Conservation (phyloP, 2,113 vertebrate genomes). For the Cryptomyrus ogoouensis region DNA sequence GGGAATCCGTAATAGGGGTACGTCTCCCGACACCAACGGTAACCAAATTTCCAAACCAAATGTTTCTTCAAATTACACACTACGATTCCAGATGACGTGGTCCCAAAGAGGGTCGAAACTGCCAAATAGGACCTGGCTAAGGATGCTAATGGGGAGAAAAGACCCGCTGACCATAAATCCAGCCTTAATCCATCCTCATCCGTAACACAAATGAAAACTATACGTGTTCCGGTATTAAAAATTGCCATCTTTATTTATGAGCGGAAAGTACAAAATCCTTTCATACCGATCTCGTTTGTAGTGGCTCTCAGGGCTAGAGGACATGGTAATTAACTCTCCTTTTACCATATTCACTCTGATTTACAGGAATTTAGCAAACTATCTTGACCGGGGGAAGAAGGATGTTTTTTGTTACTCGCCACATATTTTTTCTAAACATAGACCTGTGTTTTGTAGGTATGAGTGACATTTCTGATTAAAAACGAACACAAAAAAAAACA, state of each 20-base stretch:
- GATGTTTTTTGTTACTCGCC: not conserved
- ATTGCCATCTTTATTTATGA: not conserved
- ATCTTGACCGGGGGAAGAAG: not conserved
- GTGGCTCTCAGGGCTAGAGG: not conserved
- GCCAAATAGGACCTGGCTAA: not conserved
- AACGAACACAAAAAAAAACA: not conserved
- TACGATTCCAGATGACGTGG: not conserved
- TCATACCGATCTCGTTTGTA: not conserved
- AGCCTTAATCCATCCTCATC: constrained; percentile 3
- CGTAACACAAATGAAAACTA: not conserved
- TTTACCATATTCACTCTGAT: not conserved
- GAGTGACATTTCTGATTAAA: not conserved
- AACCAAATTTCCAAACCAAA: not conserved
- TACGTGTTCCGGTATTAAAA: not conserved
- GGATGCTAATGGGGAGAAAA: not conserved
- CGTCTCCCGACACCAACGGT: not conserved
- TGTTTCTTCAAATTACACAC: not conserved
- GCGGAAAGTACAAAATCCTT: not conserved
- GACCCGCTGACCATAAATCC: not conserved
- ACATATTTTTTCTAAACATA: not conserved
- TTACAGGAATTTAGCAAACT: not conserved
- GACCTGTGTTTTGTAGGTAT: not conserved
- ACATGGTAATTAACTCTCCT: not conserved
- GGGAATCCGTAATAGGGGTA: not conserved
- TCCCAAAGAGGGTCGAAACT: not conserved